Conservation (phyloP, 2,113 vertebrate genomes). For the Melozone crissalis region DNA sequence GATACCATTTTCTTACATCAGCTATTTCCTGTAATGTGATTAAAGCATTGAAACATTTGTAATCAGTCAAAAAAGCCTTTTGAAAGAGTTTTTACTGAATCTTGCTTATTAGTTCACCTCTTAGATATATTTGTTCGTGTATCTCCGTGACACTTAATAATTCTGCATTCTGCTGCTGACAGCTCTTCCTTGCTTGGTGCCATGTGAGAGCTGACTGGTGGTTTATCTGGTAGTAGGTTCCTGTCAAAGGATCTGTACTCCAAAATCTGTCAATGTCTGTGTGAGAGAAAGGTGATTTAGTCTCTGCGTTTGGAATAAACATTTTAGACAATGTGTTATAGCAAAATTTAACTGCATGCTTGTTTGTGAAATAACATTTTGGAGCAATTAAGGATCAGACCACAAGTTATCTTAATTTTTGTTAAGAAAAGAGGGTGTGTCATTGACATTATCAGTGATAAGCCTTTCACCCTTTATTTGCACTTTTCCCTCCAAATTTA, state of each 20-base stretch:
- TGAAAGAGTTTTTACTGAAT: not conserved
- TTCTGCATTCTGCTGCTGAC: constrained; percentile 87
- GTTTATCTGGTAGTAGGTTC: constrained; percentile 87
- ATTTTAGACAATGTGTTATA: not conserved
- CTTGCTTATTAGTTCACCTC: constrained; percentile 74
- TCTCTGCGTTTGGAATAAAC: not conserved
- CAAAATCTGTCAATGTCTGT: constrained; percentile 72
- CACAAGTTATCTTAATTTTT: not conserved
- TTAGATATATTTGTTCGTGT: constrained; percentile 86
- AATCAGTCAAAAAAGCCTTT: not conserved
- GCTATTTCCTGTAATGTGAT: not conserved
- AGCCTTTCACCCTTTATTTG: not conserved
- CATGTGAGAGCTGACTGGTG: constrained; percentile 82
- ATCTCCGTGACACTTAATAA: constrained; percentile 87
- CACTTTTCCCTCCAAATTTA: not conserved
- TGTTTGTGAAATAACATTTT: not conserved
- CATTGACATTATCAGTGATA: not conserved
- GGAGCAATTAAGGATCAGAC: not conserved
- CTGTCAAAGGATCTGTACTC: constrained; percentile 84
- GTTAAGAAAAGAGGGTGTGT: not conserved
- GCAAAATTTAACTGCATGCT: not conserved
- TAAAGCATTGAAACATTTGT: not conserved
- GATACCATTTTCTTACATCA: not conserved
- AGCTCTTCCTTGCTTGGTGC: constrained; percentile 90
- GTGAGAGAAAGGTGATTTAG: constrained; percentile 2